These are phyloP conservation scores for Pheosia tremula DNA, from an alignment of 2,888 invertebrate species.

Conservation along the genomic window DNA sequence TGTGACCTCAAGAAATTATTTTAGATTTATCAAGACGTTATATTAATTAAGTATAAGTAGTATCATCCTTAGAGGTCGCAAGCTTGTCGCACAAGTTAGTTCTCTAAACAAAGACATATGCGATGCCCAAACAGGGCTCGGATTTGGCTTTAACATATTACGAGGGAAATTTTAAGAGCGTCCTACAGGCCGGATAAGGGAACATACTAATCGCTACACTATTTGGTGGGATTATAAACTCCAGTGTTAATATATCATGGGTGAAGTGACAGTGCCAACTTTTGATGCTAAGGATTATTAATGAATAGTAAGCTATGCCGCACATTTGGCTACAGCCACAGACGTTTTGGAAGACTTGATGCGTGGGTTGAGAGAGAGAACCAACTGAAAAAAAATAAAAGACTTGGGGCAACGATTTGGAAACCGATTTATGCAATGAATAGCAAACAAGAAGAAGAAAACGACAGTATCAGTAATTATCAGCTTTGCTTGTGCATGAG, in stretches of 20 bases:
- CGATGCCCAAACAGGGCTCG: not conserved
- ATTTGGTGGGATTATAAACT: conserved; percentile 1
- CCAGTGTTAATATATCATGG: not conserved
- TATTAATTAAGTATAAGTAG: no score
- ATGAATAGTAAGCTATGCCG: not conserved
- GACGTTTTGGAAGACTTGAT: not conserved
- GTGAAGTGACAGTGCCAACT: conserved; percentile 1
- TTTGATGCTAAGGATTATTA: conserved; percentile 4
- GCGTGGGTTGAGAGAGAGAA: not conserved
- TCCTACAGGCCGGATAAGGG: not conserved
- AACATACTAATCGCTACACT: not conserved
- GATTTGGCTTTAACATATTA: not conserved
- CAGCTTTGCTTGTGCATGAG: no score
- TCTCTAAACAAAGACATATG: conserved; percentile 3
- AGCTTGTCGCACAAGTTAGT: not conserved
- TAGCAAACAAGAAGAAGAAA: no score
- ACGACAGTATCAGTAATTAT: no score
- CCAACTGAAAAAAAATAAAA: not conserved
- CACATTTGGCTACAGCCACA: not conserved
- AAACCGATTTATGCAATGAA: not conserved
- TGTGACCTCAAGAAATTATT: not conserved
- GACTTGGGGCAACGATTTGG: not conserved
- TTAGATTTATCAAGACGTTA: no score
- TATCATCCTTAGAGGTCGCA: not conserved
- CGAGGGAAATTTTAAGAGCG: not conserved